phyloP scores from a whole-genome alignment of 2,888 invertebrate genomes.

The Pseudococcus longispinus region DNA sequence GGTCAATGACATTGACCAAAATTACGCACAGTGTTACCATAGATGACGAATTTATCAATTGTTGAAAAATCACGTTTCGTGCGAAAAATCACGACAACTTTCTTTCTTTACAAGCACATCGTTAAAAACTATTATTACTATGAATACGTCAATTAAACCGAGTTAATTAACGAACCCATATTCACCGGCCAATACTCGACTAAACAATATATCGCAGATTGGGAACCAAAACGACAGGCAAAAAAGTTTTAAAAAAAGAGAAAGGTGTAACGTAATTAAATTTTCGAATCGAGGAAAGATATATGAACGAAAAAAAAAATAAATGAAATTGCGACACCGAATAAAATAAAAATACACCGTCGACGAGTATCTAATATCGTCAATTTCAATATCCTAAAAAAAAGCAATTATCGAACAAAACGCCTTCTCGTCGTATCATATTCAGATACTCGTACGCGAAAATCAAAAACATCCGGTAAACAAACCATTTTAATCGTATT shows the following conservation, averaged over 20 bases:
- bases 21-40: slow-evolving; percentile 40
- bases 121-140: slow-evolving; percentile 13
- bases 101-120: not conserved
- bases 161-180: slow-evolving; percentile 22
- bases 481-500: slow-evolving; percentile 25
- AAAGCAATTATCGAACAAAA: not conserved
- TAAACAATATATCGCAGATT: not conserved
- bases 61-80: slow-evolving; percentile 11
- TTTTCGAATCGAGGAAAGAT: not conserved
- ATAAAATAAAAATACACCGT: not conserved
- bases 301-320: no score
- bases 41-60: not conserved
- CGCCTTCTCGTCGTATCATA: not conserved
- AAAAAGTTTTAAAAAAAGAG: not conserved
- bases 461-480: slow-evolving; percentile 45
- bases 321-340: slow-evolving; percentile 3
- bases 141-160: slow-evolving; percentile 22
- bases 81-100: slow-evolving; percentile 6
- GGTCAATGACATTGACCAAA: slow-evolving; percentile 30
- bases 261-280: not conserved
- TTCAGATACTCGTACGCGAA: not conserved
- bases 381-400: not conserved
- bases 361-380: not conserved
- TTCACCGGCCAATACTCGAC: not conserved
- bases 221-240: not conserved